phyloP scores from a whole-genome alignment of 2,113 vertebrate species.

The Rhea americana region DNA sequence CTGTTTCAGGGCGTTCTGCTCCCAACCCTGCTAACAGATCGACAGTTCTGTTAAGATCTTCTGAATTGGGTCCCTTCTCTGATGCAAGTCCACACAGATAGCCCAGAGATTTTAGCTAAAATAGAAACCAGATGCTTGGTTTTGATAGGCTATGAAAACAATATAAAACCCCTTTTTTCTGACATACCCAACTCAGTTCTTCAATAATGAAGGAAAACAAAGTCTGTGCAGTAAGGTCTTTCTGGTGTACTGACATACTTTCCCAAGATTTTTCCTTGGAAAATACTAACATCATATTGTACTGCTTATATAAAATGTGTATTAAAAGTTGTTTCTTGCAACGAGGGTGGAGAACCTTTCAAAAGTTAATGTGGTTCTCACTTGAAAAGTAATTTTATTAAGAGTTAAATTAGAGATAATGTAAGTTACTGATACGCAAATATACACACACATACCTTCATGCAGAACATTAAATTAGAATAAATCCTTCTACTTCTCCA shows the following conservation, averaged over 20 bases:
- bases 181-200: background rate
- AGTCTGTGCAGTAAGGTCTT: background rate
- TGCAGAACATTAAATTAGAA: background rate
- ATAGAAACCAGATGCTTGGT: background rate
- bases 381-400: background rate
- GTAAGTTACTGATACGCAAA: background rate
- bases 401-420: background rate
- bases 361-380: background rate
- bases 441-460: background rate
- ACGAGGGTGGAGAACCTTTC: background rate
- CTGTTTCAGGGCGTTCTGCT: slow-evolving; percentile 92
- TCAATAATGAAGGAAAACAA: background rate
- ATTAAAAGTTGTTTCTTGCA: background rate
- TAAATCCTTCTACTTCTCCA: background rate
- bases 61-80: slow-evolving; percentile 89
- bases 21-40: slow-evolving; percentile 94
- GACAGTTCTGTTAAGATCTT: slow-evolving; percentile 94
- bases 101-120: slow-evolving; percentile 90
- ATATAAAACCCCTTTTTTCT: background rate
- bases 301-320: background rate
- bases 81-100: slow-evolving; percentile 93
- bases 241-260: background rate
- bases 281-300: background rate
- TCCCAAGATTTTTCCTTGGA: background rate
- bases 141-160: background rate